phyloP scores from a whole-genome alignment of 2,888 invertebrate genomes.

The Diplolepis rosae region DNA sequence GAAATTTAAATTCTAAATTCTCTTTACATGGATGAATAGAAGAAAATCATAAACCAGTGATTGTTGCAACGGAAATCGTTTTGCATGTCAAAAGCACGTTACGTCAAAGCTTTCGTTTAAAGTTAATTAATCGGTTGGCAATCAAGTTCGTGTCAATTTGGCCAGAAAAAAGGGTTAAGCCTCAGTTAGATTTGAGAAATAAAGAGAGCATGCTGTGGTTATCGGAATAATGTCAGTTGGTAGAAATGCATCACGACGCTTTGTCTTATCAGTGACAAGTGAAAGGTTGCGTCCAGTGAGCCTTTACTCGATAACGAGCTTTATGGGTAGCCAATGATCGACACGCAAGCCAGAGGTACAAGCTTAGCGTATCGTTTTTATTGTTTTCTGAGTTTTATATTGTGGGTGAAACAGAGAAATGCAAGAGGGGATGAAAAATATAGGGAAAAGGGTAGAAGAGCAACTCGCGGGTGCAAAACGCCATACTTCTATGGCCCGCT shows the following conservation, averaged over 20 bases:
- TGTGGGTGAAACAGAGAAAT: slow-evolving; percentile 14
- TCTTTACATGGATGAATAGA: too few species aligned
- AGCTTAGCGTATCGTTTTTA: slow-evolving; percentile 49
- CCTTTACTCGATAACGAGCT: slow-evolving; percentile 48
- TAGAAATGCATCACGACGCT: slow-evolving; percentile 9
- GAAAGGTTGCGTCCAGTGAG: slow-evolving; percentile 11
- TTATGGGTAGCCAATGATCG: slow-evolving; percentile 54
- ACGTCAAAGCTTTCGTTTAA: slow-evolving; percentile 13
- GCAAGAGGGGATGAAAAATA: slow-evolving; percentile 39
- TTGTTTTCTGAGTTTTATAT: slow-evolving; percentile 30
- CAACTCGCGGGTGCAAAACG: slow-evolving; percentile 54
- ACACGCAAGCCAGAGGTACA: slow-evolving; percentile 52
- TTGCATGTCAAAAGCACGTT: slow-evolving; percentile 26
- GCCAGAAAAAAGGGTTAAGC: slow-evolving; percentile 25
- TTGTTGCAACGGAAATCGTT: background rate
- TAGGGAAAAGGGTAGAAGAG: slow-evolving; percentile 36
- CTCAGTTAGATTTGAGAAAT: slow-evolving; percentile 11
- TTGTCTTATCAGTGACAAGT: slow-evolving; percentile 28
- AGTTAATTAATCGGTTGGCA: slow-evolving; percentile 20
- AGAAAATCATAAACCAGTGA: too few species aligned
- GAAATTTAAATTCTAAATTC: too few species aligned
- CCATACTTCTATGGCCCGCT: slow-evolving; percentile 53
- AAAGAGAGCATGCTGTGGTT: slow-evolving; percentile 27
- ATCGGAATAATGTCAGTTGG: slow-evolving; percentile 23
- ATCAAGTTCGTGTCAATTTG: slow-evolving; percentile 17